Evolutionary conservation across 2,888 invertebrate species (phyloP), one percentile per base, ranked within the genome.

Genomic region (Octonoba sinensis): DNA sequence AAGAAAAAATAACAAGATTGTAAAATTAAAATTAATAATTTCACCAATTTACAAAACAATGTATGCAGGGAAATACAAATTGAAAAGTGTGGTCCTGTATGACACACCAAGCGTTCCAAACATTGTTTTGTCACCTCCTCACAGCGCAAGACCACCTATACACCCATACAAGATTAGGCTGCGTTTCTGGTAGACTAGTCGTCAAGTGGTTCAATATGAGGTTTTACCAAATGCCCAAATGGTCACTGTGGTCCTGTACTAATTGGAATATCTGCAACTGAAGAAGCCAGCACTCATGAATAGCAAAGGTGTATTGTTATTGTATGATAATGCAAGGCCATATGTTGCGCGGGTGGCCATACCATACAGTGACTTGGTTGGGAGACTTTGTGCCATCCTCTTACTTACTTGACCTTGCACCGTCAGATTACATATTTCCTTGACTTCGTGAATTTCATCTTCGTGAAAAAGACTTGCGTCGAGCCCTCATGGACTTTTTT

Each of bases 331-430:
- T 54, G 84, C 85, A 1, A 75, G 71, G 36, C 77, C 84, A n/a
- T 82, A 85, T 57, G 62, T 56, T 18, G 71, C 84, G 3, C 83
- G 72, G 20, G 20, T 79, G 16, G 85, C 75, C 56, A 64, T 54
- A 77, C 81, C 44, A n/a, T 84, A 8, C 11, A 54, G 16, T 36
- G 64, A n/a, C 56, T 84, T 44, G 71, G 62, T 20, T 84, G 85
- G 84, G 82, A 85, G 49, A 60, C 84, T 8, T 49, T 85, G 16
- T 67, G 74, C 6, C 84, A 86, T 49, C 85, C 73, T 16, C 76
- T 81, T 85, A 85, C 60, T 60, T 47, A n/a, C 84, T 83, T 36
- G 83, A 84, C 66, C 64, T 85, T n/a, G 84, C 84, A 3, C 85
- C 82, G 36, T 62, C 79, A 15, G 82, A 76, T 57, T 76, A 65